Evolutionary conservation across 2,113 vertebrate species (phyloP), one percentile per base, ranked within the genome.

Genomic region (Boleophthalmus pectinirostris): DNA sequence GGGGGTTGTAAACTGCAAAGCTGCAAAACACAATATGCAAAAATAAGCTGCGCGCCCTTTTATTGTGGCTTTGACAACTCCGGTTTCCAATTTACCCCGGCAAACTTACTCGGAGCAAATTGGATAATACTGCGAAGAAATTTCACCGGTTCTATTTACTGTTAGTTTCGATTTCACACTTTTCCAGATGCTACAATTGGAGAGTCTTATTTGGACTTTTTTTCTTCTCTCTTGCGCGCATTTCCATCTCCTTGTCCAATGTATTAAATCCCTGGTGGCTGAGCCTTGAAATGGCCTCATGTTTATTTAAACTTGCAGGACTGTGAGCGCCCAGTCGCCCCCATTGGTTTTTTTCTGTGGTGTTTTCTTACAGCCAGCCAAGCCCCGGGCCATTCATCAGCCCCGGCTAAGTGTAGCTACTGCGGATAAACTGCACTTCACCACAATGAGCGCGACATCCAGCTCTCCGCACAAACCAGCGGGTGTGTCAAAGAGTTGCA

Each of bases 271-370:
- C 77, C 83, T 13, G 56, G 78, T 75, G 82, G 69, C 61, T 57
- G 57, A 16, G 56, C 68, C 69, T 73, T 67, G 80, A 82, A 88
- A 88, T 46, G 63, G 84, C 87, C 79, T 92, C 82, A 83, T 90
- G 89, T 91, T 92, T 92, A 92, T 91, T 89, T 91, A 90, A 90
- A 88, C 77, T 66, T 56, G 24, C 74, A 81, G 69, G 71, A 74
- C 58, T 12, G 29, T 64, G 68, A 82, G 81, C 64, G 85, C 75
- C 82, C 38, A 74, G 78, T 86, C 8, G 80, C 82, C 81, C 85
- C 87, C 84, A 78, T 23, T 65, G 29, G 29, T 38, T 66, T 66
- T 66, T 47, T 66, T 47, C 73, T 80, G 51, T 38, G 78, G 82
- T 70, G 77, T 78, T 87, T 87, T 80, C 81, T 82, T 77, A 54